A percentile compares a stretch with the other conserved stretches of the same genome.
These are phyloP conservation scores for Chaetops frenatus DNA, from an alignment of 2,113 vertebrate species.

Conservation along the genomic window DNA sequence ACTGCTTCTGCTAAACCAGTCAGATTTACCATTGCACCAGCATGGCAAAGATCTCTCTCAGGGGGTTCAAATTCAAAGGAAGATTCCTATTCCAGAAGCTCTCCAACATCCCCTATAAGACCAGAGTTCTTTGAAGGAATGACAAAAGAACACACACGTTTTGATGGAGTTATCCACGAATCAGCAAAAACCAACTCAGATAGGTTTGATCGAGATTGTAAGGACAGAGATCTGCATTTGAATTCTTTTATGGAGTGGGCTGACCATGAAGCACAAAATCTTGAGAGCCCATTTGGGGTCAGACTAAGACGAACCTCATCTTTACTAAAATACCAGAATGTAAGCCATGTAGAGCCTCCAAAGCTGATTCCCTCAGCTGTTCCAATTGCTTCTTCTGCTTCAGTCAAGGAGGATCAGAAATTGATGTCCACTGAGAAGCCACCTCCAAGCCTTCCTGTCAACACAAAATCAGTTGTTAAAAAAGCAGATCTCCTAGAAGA, in stretches of 20 bases:
- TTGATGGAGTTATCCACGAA: not conserved
- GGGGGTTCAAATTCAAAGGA: constrained; percentile 33
- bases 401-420: not conserved
- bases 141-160: not conserved
- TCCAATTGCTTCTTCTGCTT: not conserved
- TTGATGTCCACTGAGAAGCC: not conserved
- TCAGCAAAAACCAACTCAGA: not conserved
- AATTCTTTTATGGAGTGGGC: not conserved
- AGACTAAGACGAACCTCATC: constrained; percentile 76
- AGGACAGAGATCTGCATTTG: not conserved
- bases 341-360: constrained; percentile 23
- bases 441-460: not conserved
- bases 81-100: constrained; percentile 27
- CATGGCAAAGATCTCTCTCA: constrained; percentile 75
- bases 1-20: constrained; percentile 32
- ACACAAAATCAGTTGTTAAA: constrained; percentile 57
- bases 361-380: not conserved
- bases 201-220: not conserved
- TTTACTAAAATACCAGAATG: constrained; percentile 68
- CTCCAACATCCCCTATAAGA: not conserved
- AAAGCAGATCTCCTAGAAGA: constrained; percentile 57
- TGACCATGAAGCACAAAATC: constrained; percentile 22
- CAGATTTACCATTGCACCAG: constrained; percentile 69
- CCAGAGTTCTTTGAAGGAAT: constrained; percentile 45
- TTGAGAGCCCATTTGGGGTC: constrained; percentile 81